Base-by-base conservation (phyloP, 2,797 vertebrate species). In the Lepilemur septentrionalis region DNA sequence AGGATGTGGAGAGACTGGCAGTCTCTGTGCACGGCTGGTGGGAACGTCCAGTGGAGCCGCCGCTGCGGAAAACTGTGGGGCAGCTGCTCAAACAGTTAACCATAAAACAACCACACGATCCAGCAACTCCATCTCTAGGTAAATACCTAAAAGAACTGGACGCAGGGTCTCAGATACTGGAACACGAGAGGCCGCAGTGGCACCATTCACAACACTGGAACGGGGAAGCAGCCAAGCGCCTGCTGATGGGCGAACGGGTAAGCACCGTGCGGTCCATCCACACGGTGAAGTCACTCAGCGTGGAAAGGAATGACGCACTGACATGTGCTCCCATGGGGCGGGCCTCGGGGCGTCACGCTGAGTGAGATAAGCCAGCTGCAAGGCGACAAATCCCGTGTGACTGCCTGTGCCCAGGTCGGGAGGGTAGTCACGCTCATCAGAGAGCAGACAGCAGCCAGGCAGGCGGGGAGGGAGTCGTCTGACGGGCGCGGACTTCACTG, bases 201-300 rank as follows among this genome's bases (percentile, higher is more conserved):
- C 41, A 2, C 6, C 5, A 5, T 4, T 48, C 52, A 59, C 17
- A 55, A 17, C 1, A 41, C 28, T 55, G 22, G 7, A 30, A 18
- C 7, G 52, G 1, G 2, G 57, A 79, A 14, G 38, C 4, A 23
- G 14, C 30, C 76, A 30, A 7, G 15, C 30, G 18, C 10, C 52
- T 14, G 23, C 52, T 14, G 23, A 0, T 1, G 4, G 25, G 41
- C 3, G 86, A 52, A 2, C 1, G 11, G n/a, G 7, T 7, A 22
- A 59, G 73, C 25, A 14, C 7, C n/a, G 11, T 0, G 23, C 8
- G 22, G 25, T 6, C 61, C 30, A 14, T 2, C 18, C 20, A n/a
- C 8, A 13, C 32, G 43, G 4, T 4, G 46, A 25, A 46, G 8
- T n/a, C 14, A 8, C 30, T n/a, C 11, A 7, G 25, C 43, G 50